Evolutionary conservation across 37 sponge, comb jelly and placozoan species (phyloP).

Genomic region (Aplysina aerophoba): DNA sequence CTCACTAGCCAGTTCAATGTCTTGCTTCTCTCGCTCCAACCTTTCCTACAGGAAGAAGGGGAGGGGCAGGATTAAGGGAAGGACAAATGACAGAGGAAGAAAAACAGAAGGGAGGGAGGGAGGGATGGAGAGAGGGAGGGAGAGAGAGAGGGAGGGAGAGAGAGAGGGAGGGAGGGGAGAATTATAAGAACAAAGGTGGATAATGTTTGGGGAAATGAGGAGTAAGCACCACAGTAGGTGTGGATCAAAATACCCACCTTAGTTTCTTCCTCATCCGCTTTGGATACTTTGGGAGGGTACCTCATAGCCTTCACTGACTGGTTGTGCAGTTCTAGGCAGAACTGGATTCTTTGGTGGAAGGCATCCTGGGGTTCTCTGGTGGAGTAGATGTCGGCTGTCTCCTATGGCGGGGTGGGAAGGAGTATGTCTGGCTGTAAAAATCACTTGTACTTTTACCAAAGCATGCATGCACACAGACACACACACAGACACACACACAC

Average conservation of each 20-base stretch:
- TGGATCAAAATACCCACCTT: slow-evolving; percentile 49
- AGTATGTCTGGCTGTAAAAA: neutral
- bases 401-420: slow-evolving; percentile 37
- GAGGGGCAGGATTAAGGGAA: neutral
- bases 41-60: slow-evolving; percentile 54
- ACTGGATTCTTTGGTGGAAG: slow-evolving; percentile 90
- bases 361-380: slow-evolving; percentile 95
- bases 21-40: slow-evolving; percentile 87
- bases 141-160: no score
- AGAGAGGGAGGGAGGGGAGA: no score
- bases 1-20: slow-evolving; percentile 85
- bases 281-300: slow-evolving; percentile 95
- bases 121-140: neutral
- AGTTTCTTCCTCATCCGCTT: slow-evolving; percentile 71
- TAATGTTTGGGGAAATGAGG: no score
- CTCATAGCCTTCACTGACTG: slow-evolving; percentile 96
- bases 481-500: neutral
- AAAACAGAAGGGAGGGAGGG: neutral
- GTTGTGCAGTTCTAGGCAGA: slow-evolving; percentile 94
- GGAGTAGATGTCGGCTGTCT: slow-evolving; percentile 86
- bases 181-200: no score
- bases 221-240: neutral
- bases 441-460: neutral
- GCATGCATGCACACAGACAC: slow-evolving; percentile 8
- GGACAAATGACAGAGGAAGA: neutral